Evolutionary conservation across 2,797 vertebrate species (phyloP).

Genomic region (Rhinichthys osculus): DNA sequence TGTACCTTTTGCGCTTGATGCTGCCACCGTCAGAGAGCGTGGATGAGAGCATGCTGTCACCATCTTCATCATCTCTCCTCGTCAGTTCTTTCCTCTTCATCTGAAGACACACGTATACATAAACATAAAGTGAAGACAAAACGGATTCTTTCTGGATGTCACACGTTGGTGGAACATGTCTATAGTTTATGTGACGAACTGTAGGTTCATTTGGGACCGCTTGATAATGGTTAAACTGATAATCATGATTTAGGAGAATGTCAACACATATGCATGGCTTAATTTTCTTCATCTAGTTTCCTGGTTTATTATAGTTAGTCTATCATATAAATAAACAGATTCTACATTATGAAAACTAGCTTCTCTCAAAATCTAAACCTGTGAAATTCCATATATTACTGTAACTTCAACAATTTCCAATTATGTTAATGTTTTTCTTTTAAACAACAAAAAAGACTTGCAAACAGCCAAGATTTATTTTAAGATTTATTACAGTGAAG

Average conservation of each 20-base stretch:
- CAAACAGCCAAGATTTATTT: too few species aligned
- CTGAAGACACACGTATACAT: conserved; percentile 69
- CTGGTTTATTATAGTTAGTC: not conserved
- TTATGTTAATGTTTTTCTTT: too few species aligned
- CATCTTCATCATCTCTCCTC: conserved; percentile 93
- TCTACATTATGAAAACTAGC: not conserved
- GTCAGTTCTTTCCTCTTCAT: conserved; percentile 94
- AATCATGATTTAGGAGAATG: not conserved
- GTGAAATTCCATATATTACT: not conserved
- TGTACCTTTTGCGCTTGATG: conserved; percentile 94
- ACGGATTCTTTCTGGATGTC: not conserved
- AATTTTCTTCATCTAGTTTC: not conserved
- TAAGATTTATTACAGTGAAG: too few species aligned
- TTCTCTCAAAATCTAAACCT: not conserved
- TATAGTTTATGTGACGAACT: not conserved
- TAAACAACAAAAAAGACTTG: too few species aligned
- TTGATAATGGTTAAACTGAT: not conserved
- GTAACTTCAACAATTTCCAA: too few species aligned
- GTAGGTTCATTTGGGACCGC: not conserved
- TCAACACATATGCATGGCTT: not conserved
- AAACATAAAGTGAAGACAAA: not conserved
- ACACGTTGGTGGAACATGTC: not conserved
- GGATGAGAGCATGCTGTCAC: conserved; percentile 97
- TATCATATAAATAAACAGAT: not conserved
- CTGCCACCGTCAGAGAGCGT: conserved; percentile 93